Conservation (phyloP, 2,113 vertebrate species). For the Pelmatolapia mariae region DNA sequence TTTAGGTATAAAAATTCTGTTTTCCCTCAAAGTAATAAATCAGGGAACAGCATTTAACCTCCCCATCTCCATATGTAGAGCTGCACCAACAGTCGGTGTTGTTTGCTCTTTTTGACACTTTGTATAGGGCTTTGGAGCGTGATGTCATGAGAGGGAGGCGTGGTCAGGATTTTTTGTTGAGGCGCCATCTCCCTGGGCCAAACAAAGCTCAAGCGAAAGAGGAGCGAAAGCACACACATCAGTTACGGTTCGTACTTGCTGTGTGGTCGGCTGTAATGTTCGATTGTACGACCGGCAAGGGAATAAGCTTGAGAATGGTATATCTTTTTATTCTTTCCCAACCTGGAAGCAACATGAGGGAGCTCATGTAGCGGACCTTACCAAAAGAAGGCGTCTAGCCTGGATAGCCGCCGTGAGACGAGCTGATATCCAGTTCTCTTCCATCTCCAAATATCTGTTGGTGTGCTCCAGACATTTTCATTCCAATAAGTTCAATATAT, state of each 20-base stretch:
- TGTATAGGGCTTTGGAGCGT: background rate
- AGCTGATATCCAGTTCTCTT: background rate
- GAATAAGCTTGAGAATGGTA: background rate
- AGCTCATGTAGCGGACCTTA: background rate
- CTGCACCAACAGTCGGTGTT: background rate
- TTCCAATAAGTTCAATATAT: too few species aligned
- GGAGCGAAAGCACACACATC: background rate
- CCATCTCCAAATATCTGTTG: too few species aligned
- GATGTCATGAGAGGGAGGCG: background rate
- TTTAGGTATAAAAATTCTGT: background rate
- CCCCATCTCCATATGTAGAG: background rate
- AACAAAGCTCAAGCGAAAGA: background rate
- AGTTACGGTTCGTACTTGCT: background rate
- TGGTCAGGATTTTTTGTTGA: background rate
- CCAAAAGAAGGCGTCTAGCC: background rate
- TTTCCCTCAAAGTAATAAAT: background rate
- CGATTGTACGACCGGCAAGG: rapidly evolving
- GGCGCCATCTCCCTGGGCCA: background rate
- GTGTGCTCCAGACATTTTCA: too few species aligned
- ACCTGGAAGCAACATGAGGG: background rate
- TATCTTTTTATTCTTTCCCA: background rate
- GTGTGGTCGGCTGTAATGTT: background rate
- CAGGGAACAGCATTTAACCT: background rate
- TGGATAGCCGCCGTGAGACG: background rate
- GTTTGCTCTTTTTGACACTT: background rate